Base-by-base conservation (phyloP, 2,888 invertebrate genomes). In the Brachypalpus laphriformis region DNA sequence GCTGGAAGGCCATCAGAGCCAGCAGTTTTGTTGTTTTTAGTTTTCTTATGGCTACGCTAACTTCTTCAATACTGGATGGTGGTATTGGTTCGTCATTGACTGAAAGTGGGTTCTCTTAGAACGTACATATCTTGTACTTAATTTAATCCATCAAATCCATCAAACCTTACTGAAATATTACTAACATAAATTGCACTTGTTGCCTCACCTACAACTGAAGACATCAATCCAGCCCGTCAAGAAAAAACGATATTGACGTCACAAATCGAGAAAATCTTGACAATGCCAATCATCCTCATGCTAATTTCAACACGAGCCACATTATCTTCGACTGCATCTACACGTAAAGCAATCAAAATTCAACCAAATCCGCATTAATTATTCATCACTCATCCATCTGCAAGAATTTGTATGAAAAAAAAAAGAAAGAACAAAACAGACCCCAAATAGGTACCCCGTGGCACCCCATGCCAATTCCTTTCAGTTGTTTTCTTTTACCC, bases 341-440 rank as follows among this genome's bases (percentile, higher is more conserved):
- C 83, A 83, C 83, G 70, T 75, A 63, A 57, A 5, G n/a, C 80
- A 83, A 83, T 83, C 74, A 83, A 80, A 83, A 80, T 74, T 80
- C 80, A 80, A 14, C 4, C 74, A 57, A 45, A 70, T n/a, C 22
- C 18, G 14, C 56, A 83, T 83, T 83, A 42, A 74, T 70, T 40
- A 83, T 80, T 80, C 83, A 83, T 83, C 68, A 83, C 80, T 80
- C 74, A 80, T 74, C 37, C 25, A 18, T 68, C 25, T 65, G 42
- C 45, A 47, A 47, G 74, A 66, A 72, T 20, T n/a, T n/a, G 22
- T 14, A 56, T 7, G 57, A 25, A 40, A 57, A n/a, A 45, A 31
- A 34, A 34, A 11, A 49, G 40, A 40, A 14, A 18, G 66, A 75
- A 71, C 11, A 56, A 56, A 20, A 45, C 42, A 16, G 83, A 54